Percentiles rank a stretch among this genome's conserved stretches.
These are phyloP conservation scores for Sinocyclocheilus maitianheensis DNA, from an alignment of 2,113 vertebrate genomes.

Conservation along the genomic window DNA sequence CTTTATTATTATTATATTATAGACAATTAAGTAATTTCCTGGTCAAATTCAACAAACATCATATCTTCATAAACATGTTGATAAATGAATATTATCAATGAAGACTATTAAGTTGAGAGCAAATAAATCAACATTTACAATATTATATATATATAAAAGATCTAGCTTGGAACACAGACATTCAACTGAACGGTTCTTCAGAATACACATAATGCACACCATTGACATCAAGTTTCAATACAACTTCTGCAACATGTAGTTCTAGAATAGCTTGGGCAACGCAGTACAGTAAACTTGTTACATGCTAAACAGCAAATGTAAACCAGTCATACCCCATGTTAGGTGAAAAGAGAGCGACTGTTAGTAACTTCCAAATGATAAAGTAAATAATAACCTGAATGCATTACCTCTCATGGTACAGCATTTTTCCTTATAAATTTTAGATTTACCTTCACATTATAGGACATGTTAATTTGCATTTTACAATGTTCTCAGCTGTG, in stretches of 20 bases:
- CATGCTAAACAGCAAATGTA: constrained; percentile 48
- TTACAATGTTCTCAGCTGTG: neutral
- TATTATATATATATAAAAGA: constrained; percentile 55
- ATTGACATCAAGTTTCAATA: constrained; percentile 47
- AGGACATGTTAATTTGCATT: neutral
- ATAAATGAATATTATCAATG: constrained; percentile 53
- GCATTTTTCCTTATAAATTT: neutral
- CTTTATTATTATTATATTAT: neutral
- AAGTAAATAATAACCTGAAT: neutral
- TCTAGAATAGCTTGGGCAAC: constrained; percentile 32
- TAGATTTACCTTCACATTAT: neutral
- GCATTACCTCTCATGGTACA: neutral
- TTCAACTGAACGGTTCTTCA: constrained; percentile 62
- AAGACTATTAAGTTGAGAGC: constrained; percentile 61
- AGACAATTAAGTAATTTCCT: constrained; percentile 39
- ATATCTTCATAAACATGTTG: constrained; percentile 41
- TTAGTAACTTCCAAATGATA: constrained; percentile 24
- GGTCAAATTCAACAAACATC: constrained; percentile 51
- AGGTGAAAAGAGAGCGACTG: constrained; percentile 2
- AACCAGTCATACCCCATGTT: constrained; percentile 30
- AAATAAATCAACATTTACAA: constrained; percentile 63
- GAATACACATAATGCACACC: constrained; percentile 51
- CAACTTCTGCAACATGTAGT: constrained; percentile 45
- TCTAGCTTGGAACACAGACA: constrained; percentile 60
- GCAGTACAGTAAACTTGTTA: constrained; percentile 23